Evolutionary conservation across 2,797 vertebrate genomes (phyloP).

Genomic region (Pelochelys cantorii): DNA sequence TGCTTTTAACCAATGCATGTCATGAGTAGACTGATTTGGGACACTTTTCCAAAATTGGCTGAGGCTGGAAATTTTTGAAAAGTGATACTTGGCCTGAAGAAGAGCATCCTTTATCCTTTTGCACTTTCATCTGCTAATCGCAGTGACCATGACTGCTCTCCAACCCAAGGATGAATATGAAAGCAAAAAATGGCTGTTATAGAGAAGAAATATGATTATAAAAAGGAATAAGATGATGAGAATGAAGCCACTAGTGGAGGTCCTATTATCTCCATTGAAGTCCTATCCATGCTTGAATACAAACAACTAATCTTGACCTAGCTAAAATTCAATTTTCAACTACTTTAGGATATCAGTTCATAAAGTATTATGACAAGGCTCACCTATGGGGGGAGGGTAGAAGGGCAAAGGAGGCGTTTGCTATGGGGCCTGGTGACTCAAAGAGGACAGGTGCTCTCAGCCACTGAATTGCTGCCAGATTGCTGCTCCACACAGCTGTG

Average conservation of each 20-base stretch:
- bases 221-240: not conserved
- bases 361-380: not conserved
- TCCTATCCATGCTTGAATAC: not conserved
- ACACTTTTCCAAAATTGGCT: not conserved
- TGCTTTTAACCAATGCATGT: not conserved
- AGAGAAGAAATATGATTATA: slow-evolving; percentile 28
- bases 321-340: slow-evolving; percentile 49
- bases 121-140: not conserved
- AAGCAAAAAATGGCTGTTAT: not conserved
- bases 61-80: not conserved
- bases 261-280: not conserved
- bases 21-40: not conserved
- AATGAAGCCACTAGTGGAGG: not conserved
- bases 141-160: not conserved
- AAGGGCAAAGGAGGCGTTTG: no score
- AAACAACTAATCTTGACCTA: slow-evolving; percentile 8
- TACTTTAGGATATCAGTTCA: not conserved
- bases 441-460: no score
- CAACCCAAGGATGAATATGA: not conserved
- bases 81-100: not conserved
- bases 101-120: not conserved
- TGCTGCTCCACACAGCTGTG: no score
- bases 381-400: no score
- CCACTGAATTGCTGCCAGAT: no score
- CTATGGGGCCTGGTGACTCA: no score